Evolutionary conservation across 2,113 vertebrate genomes (phyloP).

Genomic region (Poeciliopsis occidentalis): DNA sequence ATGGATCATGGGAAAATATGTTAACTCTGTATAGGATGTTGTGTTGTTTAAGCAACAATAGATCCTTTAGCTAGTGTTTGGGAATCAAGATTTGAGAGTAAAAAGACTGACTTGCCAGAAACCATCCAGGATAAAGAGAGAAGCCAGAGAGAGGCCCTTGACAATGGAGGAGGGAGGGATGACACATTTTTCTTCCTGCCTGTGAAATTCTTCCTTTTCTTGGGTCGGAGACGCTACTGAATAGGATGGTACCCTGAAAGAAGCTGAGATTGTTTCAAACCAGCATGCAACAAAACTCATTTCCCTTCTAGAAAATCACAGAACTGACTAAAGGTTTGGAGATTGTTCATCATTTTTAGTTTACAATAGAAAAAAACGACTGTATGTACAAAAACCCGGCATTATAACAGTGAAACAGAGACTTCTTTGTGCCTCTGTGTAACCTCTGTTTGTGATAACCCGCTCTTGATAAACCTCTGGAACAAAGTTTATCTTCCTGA

Average conservation of each 20-base stretch:
- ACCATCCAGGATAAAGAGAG: background rate
- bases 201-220: constrained; percentile 54
- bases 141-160: constrained; percentile 30
- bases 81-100: background rate
- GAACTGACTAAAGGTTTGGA: constrained; percentile 2
- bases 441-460: background rate
- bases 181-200: constrained; percentile 56
- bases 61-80: background rate
- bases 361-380: constrained; percentile 6
- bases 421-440: background rate
- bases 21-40: background rate
- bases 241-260: constrained; percentile 22
- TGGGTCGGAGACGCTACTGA: background rate
- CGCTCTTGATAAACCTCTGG: background rate
- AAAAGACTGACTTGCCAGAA: constrained; percentile 7
- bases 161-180: constrained; percentile 40
- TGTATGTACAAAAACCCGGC: background rate
- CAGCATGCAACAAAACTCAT: constrained; percentile 52
- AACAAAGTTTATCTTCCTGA: background rate
- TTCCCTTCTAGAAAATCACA: constrained; percentile 14
- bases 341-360: constrained; percentile 14
- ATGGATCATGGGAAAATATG: background rate
- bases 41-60: background rate
- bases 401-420: background rate
- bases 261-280: constrained; percentile 7